These are phyloP conservation scores for Lepus oiostolus DNA, from an alignment of 2,797 vertebrate genomes.

Conservation along the genomic window DNA sequence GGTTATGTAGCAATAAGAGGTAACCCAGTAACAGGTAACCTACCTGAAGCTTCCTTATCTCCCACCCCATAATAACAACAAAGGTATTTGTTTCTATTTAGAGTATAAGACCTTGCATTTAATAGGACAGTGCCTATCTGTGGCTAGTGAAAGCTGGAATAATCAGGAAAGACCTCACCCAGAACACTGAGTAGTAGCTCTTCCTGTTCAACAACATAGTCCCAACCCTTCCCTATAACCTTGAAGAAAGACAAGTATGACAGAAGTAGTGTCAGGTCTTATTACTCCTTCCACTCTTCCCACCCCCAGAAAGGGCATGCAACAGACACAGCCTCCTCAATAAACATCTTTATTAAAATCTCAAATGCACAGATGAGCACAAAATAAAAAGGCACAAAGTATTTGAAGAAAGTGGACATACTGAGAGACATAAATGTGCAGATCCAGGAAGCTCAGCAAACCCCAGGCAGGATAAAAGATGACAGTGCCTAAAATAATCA, in stretches of 20 bases:
- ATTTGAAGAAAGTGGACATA: background rate
- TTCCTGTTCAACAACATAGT: background rate
- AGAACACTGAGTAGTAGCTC: background rate
- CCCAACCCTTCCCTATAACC: background rate
- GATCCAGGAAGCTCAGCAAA: background rate
- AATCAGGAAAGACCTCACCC: background rate
- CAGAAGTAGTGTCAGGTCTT: background rate
- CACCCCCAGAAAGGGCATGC: background rate
- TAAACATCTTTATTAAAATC: background rate
- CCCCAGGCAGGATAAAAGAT: background rate
- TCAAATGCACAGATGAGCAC: background rate
- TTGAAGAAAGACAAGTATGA: background rate
- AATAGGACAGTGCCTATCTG: background rate
- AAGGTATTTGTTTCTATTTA: background rate
- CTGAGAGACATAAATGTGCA: conserved; percentile 4
- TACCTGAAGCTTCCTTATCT: background rate
- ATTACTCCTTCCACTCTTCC: background rate
- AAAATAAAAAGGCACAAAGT: background rate
- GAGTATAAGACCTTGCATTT: background rate
- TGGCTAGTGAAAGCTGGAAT: background rate
- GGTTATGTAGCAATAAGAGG: background rate
- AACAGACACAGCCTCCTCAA: background rate
- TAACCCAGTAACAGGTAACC: background rate
- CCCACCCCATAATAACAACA: background rate
- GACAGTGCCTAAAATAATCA: background rate